Conservation (phyloP, 2,888 invertebrate species). For the Athalia circularis region DNA sequence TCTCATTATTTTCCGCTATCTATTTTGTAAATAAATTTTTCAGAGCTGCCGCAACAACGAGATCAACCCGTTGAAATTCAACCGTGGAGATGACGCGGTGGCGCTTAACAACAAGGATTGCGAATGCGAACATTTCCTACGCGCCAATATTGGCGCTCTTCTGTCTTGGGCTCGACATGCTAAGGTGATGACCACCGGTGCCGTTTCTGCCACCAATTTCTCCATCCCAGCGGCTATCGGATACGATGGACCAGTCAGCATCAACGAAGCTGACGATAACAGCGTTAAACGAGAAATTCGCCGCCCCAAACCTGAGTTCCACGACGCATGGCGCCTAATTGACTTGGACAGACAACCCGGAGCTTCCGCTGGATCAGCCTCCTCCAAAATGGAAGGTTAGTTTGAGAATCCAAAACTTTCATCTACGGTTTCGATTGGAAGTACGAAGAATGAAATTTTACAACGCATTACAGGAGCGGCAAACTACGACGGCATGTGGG, state of each 20-base stretch:
- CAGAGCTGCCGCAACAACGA: constrained; percentile 52
- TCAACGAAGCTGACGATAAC: constrained; percentile 47
- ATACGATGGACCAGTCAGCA: constrained; percentile 24
- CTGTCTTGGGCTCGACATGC: constrained; percentile 60
- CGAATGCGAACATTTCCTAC: constrained; percentile 58
- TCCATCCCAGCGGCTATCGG: constrained; percentile 51
- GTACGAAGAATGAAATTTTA: neutral
- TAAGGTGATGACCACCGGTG: constrained; percentile 60
- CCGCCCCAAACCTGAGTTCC: constrained; percentile 38
- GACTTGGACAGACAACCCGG: constrained; percentile 47
- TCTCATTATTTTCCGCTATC: neutral
- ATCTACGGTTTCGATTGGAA: neutral
- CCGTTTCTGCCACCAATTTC: constrained; percentile 56
- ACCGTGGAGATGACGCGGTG: constrained; percentile 41
- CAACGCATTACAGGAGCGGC: constrained; percentile 21
- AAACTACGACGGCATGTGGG: constrained; percentile 55
- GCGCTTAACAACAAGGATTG: constrained; percentile 50
- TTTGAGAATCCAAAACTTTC: neutral
- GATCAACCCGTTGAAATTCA: constrained; percentile 14
- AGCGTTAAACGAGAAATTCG: constrained; percentile 40
- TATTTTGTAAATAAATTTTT: constrained; percentile 2
- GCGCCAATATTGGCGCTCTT: constrained; percentile 54
- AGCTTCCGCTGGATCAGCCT: neutral
- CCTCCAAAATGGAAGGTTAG: constrained; percentile 25
- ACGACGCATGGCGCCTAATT: constrained; percentile 47